Base-by-base conservation (phyloP, 2,888 invertebrate genomes). In the Caenorhabditis becei region DNA sequence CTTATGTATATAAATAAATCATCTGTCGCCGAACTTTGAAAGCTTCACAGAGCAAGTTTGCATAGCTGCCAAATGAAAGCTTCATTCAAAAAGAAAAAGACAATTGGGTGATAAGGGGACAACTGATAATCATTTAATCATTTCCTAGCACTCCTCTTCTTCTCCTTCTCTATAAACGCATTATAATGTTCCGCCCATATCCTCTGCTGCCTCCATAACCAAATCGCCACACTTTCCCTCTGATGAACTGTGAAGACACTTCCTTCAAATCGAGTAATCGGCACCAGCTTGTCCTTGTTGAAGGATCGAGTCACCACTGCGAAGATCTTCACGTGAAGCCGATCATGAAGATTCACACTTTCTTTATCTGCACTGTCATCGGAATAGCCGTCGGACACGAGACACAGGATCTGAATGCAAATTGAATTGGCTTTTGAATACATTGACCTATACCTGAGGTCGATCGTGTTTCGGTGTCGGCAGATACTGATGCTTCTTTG, bases 381-480 rank as follows among this genome's bases (percentile, higher is more conserved):
- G 0, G 89, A 88, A 26, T 82, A 82, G 1, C 90, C 90, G 61
- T 90, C 90, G 2, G 89, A 89, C 3, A 87, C 84, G 32, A 90
- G 82, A 26, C 89, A 82, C 37, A 90, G 83, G 11, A 89, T 84
- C 85, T 89, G 71, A 41, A 74, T 47, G 37, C 7, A n/a, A n/a
- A 16, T 4, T 11, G 23, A 51, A 54, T 56, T 47, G 47, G n/a
- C n/a, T n/a, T n/a, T n/a, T 35, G 10, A 24, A 51, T 16, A 35
- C 24, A 18, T 24, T 35, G 1, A 14, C 11, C 23, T 26, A 28
- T 18, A 84, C 85, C 81, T 87, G 89, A 14, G 86, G 81, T 56
- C 89, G 66, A 65, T 90, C 89, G 65, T 90, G 90, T 61, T 87
- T 80, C 3, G 90, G 90, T 20, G 89, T 89, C 20, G 89, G 88